Evolutionary conservation across 2,113 vertebrate genomes (phyloP).

Genomic region (Okapia johnstoni): DNA sequence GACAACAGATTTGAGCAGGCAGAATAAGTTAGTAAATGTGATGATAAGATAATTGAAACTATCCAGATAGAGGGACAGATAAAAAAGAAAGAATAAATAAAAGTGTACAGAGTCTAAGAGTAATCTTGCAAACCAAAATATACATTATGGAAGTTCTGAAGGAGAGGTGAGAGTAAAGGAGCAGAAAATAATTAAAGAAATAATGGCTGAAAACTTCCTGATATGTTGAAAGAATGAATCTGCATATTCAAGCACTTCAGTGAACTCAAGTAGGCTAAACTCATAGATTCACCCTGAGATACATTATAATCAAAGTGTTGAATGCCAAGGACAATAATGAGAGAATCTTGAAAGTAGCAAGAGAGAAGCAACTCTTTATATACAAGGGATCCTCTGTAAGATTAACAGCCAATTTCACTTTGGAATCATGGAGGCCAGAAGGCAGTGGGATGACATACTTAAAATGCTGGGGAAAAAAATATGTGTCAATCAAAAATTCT

Average conservation of each 20-base stretch:
- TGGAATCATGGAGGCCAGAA: neutral
- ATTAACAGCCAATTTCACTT: constrained; percentile 24
- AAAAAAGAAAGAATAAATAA: neutral
- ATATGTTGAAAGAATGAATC: neutral
- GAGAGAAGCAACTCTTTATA: neutral
- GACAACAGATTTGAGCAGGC: neutral
- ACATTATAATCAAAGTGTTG: neutral
- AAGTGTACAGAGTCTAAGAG: neutral
- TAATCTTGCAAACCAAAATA: neutral
- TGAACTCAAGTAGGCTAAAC: neutral
- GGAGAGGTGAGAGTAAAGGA: neutral
- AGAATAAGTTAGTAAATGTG: neutral
- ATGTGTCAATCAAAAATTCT: neutral
- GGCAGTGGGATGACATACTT: neutral
- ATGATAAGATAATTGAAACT: neutral
- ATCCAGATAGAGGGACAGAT: neutral
- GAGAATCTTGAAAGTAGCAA: neutral
- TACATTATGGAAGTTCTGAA: neutral
- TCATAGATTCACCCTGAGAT: neutral
- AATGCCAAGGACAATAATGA: neutral
- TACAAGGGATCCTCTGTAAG: neutral
- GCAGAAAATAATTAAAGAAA: neutral
- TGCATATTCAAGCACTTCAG: neutral
- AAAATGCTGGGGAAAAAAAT: neutral
- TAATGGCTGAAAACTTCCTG: neutral